Evolutionary conservation across 2,797 vertebrate genomes (phyloP).

Genomic region (Acrossocheilus wenchowensis): DNA sequence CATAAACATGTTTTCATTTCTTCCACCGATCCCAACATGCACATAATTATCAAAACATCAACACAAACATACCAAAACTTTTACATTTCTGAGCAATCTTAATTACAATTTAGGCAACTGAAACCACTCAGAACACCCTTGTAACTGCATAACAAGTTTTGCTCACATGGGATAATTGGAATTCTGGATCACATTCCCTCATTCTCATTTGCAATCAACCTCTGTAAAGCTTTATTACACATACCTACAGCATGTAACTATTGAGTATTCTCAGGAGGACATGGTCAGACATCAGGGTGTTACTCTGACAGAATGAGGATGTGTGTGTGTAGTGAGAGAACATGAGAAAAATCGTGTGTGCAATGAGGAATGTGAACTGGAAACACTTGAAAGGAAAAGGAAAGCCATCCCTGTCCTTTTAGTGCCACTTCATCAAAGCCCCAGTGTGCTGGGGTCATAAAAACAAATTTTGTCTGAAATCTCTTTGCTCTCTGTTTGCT

Average conservation of each 20-base stretch:
- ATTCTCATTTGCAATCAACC: not conserved
- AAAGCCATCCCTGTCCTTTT: conserved; percentile 66
- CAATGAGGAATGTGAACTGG: conserved; percentile 44
- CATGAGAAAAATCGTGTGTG: conserved; percentile 6
- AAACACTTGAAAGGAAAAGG: conserved; percentile 45
- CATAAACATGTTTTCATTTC: conserved; percentile 18
- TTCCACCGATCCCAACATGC: not conserved
- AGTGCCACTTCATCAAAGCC: conserved; percentile 58
- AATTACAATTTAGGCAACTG: not conserved
- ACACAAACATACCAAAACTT: not conserved
- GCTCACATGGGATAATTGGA: not conserved
- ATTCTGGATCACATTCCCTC: not conserved
- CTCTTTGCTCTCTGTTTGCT: conserved; percentile 58
- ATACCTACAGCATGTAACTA: not conserved
- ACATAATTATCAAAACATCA: not conserved
- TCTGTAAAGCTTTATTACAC: not conserved
- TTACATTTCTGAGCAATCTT: not conserved
- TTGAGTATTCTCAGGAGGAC: not conserved
- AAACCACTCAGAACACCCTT: not conserved
- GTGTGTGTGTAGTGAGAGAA: not conserved
- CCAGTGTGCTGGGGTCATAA: conserved; percentile 65
- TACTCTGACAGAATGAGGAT: conserved; percentile 5
- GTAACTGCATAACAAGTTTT: not conserved
- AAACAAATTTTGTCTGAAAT: conserved; percentile 63
- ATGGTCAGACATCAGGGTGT: conserved; percentile 13